A percentile compares a stretch with the other conserved stretches of the same genome.
Conservation (phyloP, 2,113 vertebrate species). For the Neolamprologus toae region DNA sequence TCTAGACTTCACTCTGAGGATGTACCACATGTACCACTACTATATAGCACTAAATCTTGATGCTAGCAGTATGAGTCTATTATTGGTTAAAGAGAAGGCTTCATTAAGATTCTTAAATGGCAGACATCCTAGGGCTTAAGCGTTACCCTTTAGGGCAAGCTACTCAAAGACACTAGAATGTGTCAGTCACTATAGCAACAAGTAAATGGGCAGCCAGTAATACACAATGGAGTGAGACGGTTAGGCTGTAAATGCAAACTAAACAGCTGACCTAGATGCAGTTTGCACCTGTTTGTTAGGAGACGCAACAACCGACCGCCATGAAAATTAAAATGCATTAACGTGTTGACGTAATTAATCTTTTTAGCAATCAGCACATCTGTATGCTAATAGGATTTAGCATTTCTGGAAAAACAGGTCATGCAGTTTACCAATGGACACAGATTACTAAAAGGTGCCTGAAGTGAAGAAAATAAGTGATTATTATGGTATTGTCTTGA, state of each 20-base stretch:
- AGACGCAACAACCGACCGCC: neutral
- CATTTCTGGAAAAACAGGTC: neutral
- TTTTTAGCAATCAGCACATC: neutral
- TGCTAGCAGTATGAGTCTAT: conserved; percentile 47
- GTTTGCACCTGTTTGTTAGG: conserved; percentile 15
- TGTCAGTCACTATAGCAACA: conserved; percentile 45
- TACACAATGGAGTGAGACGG: neutral
- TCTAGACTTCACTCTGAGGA: conserved; percentile 38
- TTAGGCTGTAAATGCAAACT: neutral
- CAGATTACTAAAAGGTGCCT: neutral
- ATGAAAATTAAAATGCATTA: neutral
- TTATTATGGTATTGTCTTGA: neutral
- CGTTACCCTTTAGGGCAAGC: conserved; percentile 24
- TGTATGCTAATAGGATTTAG: neutral
- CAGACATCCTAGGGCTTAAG: conserved; percentile 35
- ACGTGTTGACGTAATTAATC: neutral
- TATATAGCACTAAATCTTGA: conserved; percentile 30
- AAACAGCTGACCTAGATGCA: neutral
- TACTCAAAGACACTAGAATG: conserved; percentile 29
- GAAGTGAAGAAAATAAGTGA: neutral
- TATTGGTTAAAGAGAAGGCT: conserved; percentile 56
- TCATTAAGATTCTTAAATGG: conserved; percentile 60
- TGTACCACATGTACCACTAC: neutral
- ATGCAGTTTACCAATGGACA: neutral
- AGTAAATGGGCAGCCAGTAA: conserved; percentile 11